A percentile compares a stretch with the other conserved stretches of the same genome.
Evolutionary conservation across 2,113 vertebrate species (phyloP).

Genomic region (Nyctereutes procyonoides): DNA sequence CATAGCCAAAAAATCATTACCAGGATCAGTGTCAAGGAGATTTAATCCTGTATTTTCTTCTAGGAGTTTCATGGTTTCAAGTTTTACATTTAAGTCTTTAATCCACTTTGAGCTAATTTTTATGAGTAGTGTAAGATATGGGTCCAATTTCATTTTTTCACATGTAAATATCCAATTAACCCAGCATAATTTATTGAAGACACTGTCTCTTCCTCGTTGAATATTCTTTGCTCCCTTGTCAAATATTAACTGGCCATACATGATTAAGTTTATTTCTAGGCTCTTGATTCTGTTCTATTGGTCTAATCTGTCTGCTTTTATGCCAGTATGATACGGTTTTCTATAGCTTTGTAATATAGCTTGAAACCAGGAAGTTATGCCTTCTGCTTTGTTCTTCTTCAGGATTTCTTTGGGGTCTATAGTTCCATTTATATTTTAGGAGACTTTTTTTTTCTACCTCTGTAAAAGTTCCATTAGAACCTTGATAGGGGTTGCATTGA

Average conservation of each 20-base stretch:
- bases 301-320: background rate
- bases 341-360: background rate
- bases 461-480: background rate
- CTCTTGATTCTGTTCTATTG: background rate
- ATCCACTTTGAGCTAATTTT: background rate
- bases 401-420: background rate
- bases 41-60: background rate
- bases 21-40: background rate
- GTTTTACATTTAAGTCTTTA: background rate
- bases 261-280: background rate
- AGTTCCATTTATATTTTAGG: background rate
- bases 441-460: background rate
- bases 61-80: background rate
- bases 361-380: background rate
- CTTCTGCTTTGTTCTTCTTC: background rate
- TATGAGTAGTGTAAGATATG: background rate
- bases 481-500: background rate
- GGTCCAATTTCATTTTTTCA: background rate
- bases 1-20: background rate
- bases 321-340: background rate
- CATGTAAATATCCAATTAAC: background rate
- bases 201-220: background rate
- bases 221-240: background rate
- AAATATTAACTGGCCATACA: too few relatives aligned
- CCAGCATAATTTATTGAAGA: background rate